A percentile compares a stretch with the other conserved stretches of the same genome.
Evolutionary conservation across 2,888 invertebrate genomes (phyloP).

Genomic region (Teleiodes luculella): DNA sequence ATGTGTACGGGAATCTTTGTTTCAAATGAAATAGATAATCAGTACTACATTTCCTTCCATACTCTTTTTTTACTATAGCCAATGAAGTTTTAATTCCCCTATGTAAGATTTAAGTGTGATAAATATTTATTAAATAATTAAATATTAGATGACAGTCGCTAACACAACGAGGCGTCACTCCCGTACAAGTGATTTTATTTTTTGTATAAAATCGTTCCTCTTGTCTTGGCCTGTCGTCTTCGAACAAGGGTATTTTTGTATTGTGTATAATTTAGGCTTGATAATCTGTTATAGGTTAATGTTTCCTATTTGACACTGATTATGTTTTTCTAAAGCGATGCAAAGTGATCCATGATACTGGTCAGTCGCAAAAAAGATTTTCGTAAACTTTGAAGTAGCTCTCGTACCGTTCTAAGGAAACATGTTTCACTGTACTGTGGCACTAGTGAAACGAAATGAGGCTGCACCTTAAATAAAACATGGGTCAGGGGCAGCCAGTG

Average conservation of each 20-base stretch:
- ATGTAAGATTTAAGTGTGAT: constrained; percentile 63
- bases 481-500: no score
- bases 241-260: constrained; percentile 65
- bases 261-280: constrained; percentile 61
- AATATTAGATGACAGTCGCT: constrained; percentile 75
- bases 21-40: constrained; percentile 73
- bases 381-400: not conserved
- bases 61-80: constrained; percentile 24
- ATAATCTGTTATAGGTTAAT: constrained; percentile 48
- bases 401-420: not conserved
- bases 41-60: constrained; percentile 39
- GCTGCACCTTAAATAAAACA: no score
- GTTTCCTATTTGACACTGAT: constrained; percentile 56
- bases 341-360: constrained; percentile 59
- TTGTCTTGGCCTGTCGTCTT: constrained; percentile 78
- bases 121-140: constrained; percentile 67
- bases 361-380: constrained; percentile 51
- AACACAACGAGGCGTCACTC: constrained; percentile 68
- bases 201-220: constrained; percentile 76
- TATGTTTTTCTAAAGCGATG: constrained; percentile 68
- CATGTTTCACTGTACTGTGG: not conserved
- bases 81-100: constrained; percentile 43
- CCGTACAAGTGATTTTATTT: constrained; percentile 76
- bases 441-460: no score
- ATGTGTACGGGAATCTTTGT: constrained; percentile 77